Percentiles rank a stretch among this genome's conserved stretches.
Evolutionary conservation across 2,888 invertebrate genomes (phyloP).

Genomic region (Leptinotarsa peninsularis): DNA sequence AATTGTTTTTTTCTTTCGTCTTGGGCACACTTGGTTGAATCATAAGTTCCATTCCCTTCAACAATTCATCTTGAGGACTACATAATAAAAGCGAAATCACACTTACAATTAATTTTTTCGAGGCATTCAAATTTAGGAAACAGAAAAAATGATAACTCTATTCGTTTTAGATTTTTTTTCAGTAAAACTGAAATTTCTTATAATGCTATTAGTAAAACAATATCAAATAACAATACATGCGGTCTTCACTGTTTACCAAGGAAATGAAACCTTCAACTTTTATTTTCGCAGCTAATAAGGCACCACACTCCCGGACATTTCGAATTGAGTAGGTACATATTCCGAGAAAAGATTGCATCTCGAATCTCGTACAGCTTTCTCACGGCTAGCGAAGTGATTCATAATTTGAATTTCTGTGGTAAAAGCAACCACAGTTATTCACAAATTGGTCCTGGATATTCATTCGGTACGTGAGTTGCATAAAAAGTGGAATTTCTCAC

Average conservation of each 20-base stretch:
- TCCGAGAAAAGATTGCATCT: constrained; percentile 24
- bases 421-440: constrained; percentile 26
- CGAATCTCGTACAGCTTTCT: constrained; percentile 16
- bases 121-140: too few species aligned
- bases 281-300: neutral
- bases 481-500: constrained; percentile 21
- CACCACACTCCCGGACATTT: constrained; percentile 7
- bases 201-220: too few species aligned
- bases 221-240: too few species aligned
- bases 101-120: too few species aligned
- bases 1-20: too few species aligned
- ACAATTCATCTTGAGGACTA: too few species aligned
- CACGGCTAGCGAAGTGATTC: constrained; percentile 25
- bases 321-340: constrained; percentile 21
- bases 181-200: too few species aligned
- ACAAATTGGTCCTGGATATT: constrained; percentile 27
- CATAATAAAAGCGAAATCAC: too few species aligned
- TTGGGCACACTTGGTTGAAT: too few species aligned
- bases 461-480: constrained; percentile 27
- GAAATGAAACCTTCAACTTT: neutral
- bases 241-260: neutral
- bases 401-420: constrained; percentile 29
- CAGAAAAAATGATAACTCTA: too few species aligned
- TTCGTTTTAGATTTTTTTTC: too few species aligned
- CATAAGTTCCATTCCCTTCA: too few species aligned